phyloP scores from a whole-genome alignment of 2,888 invertebrate genomes.

The Tenthredo notha region DNA sequence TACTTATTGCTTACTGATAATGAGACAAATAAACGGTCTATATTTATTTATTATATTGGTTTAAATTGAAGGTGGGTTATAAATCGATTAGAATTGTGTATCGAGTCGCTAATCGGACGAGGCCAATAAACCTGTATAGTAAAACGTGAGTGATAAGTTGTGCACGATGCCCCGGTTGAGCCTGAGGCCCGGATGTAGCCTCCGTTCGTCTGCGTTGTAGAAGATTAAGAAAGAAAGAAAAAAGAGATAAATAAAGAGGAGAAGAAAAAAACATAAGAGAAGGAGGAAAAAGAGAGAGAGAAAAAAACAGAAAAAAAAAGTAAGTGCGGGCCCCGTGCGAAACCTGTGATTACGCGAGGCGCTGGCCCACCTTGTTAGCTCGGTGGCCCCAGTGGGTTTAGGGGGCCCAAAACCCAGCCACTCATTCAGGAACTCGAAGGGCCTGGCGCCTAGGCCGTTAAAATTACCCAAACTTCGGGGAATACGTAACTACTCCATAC shows the following conservation, averaged over 20 bases:
- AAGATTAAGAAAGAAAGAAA: constrained; percentile 76
- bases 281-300: constrained; percentile 67
- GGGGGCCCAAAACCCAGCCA: constrained; percentile 58
- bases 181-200: constrained; percentile 74
- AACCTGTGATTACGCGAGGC: constrained; percentile 78
- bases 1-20: not conserved
- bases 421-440: constrained; percentile 73
- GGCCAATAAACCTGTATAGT: constrained; percentile 66
- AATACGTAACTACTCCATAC: constrained; percentile 55
- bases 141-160: constrained; percentile 67
- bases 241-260: constrained; percentile 75
- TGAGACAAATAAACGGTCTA: not conserved
- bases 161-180: constrained; percentile 59
- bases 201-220: constrained; percentile 66
- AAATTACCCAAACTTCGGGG: constrained; percentile 76
- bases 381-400: constrained; percentile 71
- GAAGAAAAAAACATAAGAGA: constrained; percentile 76
- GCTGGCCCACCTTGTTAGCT: constrained; percentile 77
- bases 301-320: constrained; percentile 73
- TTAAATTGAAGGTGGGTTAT: not conserved
- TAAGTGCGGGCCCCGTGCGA: constrained; percentile 77
- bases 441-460: constrained; percentile 76
- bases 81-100: constrained; percentile 46
- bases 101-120: constrained; percentile 46
- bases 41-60: not conserved